Evolutionary conservation across 2,113 vertebrate genomes (phyloP), one percentile per base, ranked within the genome.

Genomic region (Ciconia maguari): DNA sequence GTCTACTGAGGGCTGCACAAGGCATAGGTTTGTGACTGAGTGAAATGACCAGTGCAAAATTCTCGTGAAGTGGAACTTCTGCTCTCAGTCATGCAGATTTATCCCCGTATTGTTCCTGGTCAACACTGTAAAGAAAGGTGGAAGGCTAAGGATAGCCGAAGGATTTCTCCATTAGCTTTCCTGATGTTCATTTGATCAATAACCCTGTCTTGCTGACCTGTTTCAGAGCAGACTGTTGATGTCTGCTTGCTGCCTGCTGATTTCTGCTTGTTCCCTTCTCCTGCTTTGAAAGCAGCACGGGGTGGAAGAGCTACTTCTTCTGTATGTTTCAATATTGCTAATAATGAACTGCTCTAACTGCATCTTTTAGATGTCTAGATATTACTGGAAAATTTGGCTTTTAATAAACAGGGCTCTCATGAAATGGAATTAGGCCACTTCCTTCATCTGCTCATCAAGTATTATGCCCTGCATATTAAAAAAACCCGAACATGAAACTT

Each of bases 31-130:
- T 58, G 22, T 81, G 48, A 21, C 19, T 27, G 11, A 51, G 16
- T n/a, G 24, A 78, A 89, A 91, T 20, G 10, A 6, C 13, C 20
- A 1, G 3, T 10, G 17, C 17, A 79, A 82, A 83, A 30, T 36
- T 34, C 8, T 64, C 0, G 0, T 34, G 5, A 55, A 76, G 9
- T 11, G 6, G 13, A 69, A 25, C 1, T 29, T 72, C 26, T 74
- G 21, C 44, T 72, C 16, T 48, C 18, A 51, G 17, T 25, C 14
- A 12, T 6, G 7, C 2, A 79, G 29, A 65, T 48, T 81, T n/a
- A 79, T 16, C 6, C n/a, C 16, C 2, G 1, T 49, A 5, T 18
- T 44, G 13, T n/a, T 79, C 0, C 1, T 69, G 13, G 5, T 52
- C 26, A 80, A 34, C 20, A 16, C 4, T 27, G 8, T 72, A 46